phyloP scores from a whole-genome alignment of 2,113 vertebrate genomes.

The Calidris pugnax region DNA sequence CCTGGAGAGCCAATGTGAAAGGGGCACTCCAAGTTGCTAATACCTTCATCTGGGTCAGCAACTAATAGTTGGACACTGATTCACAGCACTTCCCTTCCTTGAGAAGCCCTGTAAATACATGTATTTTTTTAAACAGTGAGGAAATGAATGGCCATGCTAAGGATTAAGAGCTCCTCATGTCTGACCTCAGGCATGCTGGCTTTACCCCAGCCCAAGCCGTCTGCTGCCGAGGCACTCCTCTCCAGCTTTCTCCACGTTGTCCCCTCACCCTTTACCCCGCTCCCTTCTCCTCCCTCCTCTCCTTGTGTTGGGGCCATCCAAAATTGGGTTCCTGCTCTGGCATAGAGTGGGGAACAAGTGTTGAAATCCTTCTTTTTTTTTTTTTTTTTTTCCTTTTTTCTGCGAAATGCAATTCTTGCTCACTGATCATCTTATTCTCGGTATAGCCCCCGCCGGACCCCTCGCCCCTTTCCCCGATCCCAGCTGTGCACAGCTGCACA shows the following conservation, averaged over 20 bases:
- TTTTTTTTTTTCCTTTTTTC: neutral
- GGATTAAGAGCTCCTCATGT: neutral
- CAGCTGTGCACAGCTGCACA: neutral
- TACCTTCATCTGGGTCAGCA: constrained; percentile 1
- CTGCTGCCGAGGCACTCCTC: neutral
- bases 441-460: neutral
- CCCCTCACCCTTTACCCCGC: neutral
- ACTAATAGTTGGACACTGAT: neutral
- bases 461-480: neutral
- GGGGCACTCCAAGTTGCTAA: neutral
- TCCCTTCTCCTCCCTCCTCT: neutral
- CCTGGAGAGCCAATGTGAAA: neutral
- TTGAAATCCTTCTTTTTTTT: neutral
- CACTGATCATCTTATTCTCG: neutral
- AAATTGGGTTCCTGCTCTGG: neutral
- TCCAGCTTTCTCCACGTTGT: neutral
- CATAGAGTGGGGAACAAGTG: neutral
- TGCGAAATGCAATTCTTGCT: neutral
- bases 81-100: neutral
- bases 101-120: neutral
- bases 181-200: constrained; percentile 5
- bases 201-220: neutral
- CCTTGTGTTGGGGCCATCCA: neutral
- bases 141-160: constrained; percentile 14
- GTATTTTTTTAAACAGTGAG: neutral